Conservation (phyloP, 2,888 invertebrate genomes). For the Cheilosia vernalis region DNA sequence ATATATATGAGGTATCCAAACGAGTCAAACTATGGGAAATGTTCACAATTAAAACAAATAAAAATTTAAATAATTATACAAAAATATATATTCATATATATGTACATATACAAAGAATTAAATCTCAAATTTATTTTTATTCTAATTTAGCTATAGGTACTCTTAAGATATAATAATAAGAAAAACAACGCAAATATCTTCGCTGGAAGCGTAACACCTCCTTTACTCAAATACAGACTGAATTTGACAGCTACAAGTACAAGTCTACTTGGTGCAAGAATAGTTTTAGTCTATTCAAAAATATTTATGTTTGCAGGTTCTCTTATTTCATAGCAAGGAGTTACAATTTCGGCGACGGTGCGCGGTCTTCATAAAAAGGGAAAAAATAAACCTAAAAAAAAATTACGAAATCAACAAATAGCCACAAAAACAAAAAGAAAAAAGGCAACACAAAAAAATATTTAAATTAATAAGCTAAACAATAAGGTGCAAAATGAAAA, state of each 20-base stretch:
- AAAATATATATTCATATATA: slow-evolving; percentile 21
- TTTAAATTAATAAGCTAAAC: not conserved
- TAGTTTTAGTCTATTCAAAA: slow-evolving; percentile 37
- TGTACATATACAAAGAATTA: slow-evolving; percentile 19
- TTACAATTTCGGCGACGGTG: slow-evolving; percentile 15
- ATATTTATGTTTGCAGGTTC: not conserved
- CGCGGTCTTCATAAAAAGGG: not conserved
- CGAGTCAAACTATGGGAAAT: slow-evolving; percentile 14
- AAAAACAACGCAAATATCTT: slow-evolving; percentile 15
- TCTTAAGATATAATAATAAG: not conserved
- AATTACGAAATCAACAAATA: slow-evolving; percentile 6
- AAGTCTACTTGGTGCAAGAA: not conserved
- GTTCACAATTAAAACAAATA: slow-evolving; percentile 37
- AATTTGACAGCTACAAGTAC: slow-evolving; percentile 37
- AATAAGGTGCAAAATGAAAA: slow-evolving; percentile 10
- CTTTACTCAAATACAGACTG: slow-evolving; percentile 51
- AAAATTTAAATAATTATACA: slow-evolving; percentile 22
- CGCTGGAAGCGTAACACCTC: slow-evolving; percentile 18
- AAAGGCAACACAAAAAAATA: not conserved
- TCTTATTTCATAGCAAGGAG: not conserved
- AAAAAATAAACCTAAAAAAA: not conserved
- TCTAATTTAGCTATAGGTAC: slow-evolving; percentile 21
- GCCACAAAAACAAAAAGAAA: slow-evolving; percentile 2
- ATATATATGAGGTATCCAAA: not conserved
- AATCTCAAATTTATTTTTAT: slow-evolving; percentile 26